A percentile compares a stretch with the other conserved stretches of the same genome.
Evolutionary conservation across 2,888 invertebrate genomes (phyloP).

Genomic region (Glaucopsyche alexis): DNA sequence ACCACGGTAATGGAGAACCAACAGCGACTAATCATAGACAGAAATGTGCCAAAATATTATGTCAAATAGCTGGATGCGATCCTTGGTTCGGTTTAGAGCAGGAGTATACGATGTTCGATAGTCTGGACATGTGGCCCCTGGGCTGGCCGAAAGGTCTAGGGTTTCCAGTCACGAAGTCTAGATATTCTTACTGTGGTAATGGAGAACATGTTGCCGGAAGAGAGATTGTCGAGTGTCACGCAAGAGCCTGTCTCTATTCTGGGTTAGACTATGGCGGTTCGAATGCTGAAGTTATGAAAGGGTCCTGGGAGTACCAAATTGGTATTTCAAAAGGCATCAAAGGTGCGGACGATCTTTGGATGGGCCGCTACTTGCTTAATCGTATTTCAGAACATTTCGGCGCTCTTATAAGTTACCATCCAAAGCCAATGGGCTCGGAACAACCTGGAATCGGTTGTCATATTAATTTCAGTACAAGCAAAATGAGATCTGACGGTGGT

Average conservation of each 20-base stretch:
- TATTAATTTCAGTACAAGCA: conserved; percentile 92
- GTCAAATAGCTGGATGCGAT: conserved; percentile 76
- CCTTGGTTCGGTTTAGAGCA: conserved; percentile 97
- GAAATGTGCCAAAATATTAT: conserved; percentile 81
- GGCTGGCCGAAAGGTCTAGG: conserved; percentile 97
- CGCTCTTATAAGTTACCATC: conserved; percentile 83
- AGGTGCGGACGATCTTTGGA: conserved; percentile 92
- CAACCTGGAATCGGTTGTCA: conserved; percentile 94
- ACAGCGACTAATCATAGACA: conserved; percentile 86
- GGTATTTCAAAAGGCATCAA: conserved; percentile 94
- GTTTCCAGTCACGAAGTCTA: conserved; percentile 90
- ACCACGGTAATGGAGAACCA: conserved; percentile 85
- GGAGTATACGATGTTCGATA: conserved; percentile 92
- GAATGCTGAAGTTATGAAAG: conserved; percentile 99
- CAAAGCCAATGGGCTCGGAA: conserved; percentile 89
- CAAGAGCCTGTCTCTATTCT: conserved; percentile 90
- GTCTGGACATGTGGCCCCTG: conserved; percentile 87
- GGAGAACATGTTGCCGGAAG: conserved; percentile 96
- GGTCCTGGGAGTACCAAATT: conserved; percentile 94
- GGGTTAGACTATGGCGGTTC: conserved; percentile 94
- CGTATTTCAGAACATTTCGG: conserved; percentile 93
- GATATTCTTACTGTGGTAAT: conserved; percentile 93
- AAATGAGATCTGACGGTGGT: conserved; percentile 90
- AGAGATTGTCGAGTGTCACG: conserved; percentile 96
- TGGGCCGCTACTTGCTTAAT: conserved; percentile 89